Conservation (phyloP, 2,113 vertebrate genomes). For the Malurus elegans region DNA sequence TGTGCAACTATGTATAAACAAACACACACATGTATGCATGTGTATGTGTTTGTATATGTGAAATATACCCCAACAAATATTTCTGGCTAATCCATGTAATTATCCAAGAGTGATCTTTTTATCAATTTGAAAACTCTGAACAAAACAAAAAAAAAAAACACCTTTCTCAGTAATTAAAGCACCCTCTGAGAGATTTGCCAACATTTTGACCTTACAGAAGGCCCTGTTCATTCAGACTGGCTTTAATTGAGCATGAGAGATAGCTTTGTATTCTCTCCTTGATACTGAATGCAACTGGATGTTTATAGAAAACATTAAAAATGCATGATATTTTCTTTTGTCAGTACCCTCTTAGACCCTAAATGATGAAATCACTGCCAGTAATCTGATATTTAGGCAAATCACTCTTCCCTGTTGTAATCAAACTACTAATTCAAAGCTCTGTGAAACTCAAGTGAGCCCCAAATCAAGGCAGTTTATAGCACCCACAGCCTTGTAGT, state of each 20-base stretch:
- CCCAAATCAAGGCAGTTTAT: not conserved
- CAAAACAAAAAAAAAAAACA: not conserved
- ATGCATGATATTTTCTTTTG: not conserved
- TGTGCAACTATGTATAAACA: not conserved
- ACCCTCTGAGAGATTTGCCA: not conserved
- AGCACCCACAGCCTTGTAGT: not conserved
- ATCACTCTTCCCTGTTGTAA: not conserved
- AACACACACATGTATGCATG: not conserved
- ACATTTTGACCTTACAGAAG: not conserved
- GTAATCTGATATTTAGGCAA: not conserved
- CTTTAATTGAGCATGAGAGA: not conserved
- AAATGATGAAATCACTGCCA: not conserved
- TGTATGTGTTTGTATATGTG: not conserved
- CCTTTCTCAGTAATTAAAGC: not conserved
- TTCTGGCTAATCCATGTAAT: not conserved
- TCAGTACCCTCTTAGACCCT: not conserved
- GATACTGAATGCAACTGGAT: not conserved
- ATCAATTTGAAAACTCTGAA: not conserved
- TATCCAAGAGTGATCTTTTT: not conserved
- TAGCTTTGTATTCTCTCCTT: not conserved
- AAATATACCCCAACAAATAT: not conserved
- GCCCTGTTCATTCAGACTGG: not conserved
- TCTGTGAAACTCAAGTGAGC: not conserved
- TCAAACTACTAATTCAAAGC: not conserved
- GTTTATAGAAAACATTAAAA: not conserved